Base-by-base conservation (phyloP, 2,113 vertebrate species). In the Octodon degus region DNA sequence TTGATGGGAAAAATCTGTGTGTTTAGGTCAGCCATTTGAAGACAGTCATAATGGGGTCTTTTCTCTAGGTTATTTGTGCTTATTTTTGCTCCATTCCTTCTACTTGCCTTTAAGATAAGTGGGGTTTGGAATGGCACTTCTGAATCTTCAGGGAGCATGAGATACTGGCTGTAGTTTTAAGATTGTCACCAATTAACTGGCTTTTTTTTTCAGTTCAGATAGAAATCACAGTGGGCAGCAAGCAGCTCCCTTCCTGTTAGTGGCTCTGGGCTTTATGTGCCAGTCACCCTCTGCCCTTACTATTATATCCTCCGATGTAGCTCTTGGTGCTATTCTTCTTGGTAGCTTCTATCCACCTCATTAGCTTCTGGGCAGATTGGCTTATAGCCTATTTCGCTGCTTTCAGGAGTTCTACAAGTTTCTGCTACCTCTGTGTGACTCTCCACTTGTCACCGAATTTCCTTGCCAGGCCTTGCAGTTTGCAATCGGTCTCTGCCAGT, bases 1-100 rank as follows among this genome's bases (percentile, higher is more conserved):
- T 37, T 91, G 37, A 92, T 16, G 2, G 67, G 74, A 62, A 76
- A 27, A 77, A 0, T 9, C 27, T 50, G 0, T 30, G 3, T 47
- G 87, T 80, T 92, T 37, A 63, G 7, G 20, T 84, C 22, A 67
- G 5, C 70, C 53, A 53, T 20, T 80, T 83, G 4, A 83, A 86
- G 27, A 60, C 19, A 30, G 24, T 55, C 0, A 81, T 60, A 8
- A 11, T 40, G 19, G 58, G 20, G 10, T 88, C 7, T 1, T 63
- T 77, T 50, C 32, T 82, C 12, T 68, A 40, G 72, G 60, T 87
- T 94, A 34, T 91, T 93, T 92, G 79, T 58, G 8, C 58, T 89
- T 74, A 32, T 63, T 76, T 89, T 80, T 77, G 47, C 32, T 83
- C 79, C 11, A 24, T 65, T 85, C 5, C 70, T n/a, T 83, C 80